Conservation (phyloP, 2,888 invertebrate genomes). For the Lordiphosa fenestrarum region DNA sequence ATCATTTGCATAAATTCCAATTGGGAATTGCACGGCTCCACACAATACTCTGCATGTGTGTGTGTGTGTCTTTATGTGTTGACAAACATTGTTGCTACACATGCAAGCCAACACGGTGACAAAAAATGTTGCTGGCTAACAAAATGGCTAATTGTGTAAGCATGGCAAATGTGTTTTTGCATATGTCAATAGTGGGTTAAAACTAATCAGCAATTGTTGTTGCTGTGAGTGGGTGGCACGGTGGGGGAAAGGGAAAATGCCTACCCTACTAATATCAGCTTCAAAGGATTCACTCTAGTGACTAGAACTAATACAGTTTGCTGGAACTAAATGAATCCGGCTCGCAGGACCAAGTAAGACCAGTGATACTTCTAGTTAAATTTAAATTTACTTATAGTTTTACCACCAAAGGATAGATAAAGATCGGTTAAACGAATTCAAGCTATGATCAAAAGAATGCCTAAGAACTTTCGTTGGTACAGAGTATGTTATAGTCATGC, state of each 20-base stretch:
- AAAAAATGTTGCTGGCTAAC: conserved; percentile 69
- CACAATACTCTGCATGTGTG: conserved; percentile 1
- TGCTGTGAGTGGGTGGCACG: conserved; percentile 7
- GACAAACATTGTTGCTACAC: conserved; percentile 73
- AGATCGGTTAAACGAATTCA: too few species aligned
- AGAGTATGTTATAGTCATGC: too few species aligned
- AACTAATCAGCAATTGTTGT: conserved; percentile 58
- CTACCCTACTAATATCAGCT: conserved; percentile 1
- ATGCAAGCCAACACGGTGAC: conserved; percentile 62
- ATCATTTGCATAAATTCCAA: conserved; percentile 76
- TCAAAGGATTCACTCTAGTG: neutral
- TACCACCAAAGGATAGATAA: too few species aligned
- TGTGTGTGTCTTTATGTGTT: conserved; percentile 60
- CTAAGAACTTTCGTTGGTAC: too few species aligned
- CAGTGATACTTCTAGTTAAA: too few species aligned
- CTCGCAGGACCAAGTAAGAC: too few species aligned
- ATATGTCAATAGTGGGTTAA: conserved; percentile 38
- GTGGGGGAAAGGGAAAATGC: neutral
- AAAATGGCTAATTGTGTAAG: conserved; percentile 73
- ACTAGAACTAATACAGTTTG: too few species aligned
- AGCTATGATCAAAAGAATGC: too few species aligned
- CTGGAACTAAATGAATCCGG: too few species aligned
- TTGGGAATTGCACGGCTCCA: conserved; percentile 43
- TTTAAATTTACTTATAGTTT: too few species aligned
- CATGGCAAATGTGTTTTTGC: conserved; percentile 40